Conservation (phyloP, 2,888 invertebrate genomes). For the Drosophila borealis region DNA sequence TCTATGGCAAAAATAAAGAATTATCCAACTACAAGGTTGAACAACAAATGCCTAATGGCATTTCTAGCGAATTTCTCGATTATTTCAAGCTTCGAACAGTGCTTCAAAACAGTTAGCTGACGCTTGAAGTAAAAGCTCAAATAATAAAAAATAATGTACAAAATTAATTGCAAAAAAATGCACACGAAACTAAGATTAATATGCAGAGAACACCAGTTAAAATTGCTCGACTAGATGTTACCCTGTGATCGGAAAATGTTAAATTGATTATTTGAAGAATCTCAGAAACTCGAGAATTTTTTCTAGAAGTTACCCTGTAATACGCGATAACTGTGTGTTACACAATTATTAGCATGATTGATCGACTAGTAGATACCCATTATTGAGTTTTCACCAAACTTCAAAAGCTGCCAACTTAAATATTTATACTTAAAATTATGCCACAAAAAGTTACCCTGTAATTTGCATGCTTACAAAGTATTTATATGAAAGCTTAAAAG, state of each 20-base stretch:
- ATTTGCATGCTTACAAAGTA: no score
- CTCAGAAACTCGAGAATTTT: not conserved
- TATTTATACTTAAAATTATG: no score
- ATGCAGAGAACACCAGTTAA: no score
- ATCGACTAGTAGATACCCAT: not conserved
- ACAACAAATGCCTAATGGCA: conserved; percentile 14
- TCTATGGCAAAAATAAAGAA: conserved; percentile 6
- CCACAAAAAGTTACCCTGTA: no score
- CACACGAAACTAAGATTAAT: no score
- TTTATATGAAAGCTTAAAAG: no score
- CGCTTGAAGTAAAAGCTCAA: not conserved
- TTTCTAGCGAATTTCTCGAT: conserved; percentile 9
- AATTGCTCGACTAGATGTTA: not conserved
- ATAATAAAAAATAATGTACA: not conserved
- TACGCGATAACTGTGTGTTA: no score
- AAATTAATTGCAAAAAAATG: not conserved
- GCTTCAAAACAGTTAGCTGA: not conserved
- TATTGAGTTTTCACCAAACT: not conserved
- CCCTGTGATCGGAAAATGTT: not conserved
- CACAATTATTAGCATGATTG: not conserved
- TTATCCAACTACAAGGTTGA: conserved; percentile 9
- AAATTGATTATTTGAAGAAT: not conserved
- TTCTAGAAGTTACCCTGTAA: not conserved
- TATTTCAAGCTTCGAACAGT: not conserved
- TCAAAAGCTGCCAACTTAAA: no score